phyloP scores from a whole-genome alignment of 2,113 vertebrate species.

The Tor tambroides region DNA sequence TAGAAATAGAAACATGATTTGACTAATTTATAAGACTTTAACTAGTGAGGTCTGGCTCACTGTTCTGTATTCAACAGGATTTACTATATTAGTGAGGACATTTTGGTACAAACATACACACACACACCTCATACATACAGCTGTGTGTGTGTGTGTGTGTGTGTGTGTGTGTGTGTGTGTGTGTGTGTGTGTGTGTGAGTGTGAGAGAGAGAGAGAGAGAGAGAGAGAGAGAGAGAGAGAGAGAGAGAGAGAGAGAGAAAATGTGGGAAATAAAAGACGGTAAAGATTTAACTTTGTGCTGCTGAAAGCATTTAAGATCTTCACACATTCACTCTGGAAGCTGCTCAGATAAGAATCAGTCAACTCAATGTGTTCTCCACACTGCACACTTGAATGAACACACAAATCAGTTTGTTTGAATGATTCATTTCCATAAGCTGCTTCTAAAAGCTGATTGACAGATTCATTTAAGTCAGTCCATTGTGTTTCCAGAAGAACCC shows the following conservation, averaged over 20 bases:
- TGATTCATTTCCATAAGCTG: neutral
- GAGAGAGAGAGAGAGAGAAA: too few species aligned
- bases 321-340: neutral
- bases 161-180: too few species aligned
- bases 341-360: neutral
- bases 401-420: neutral
- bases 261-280: too few species aligned
- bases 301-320: neutral
- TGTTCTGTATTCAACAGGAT: neutral
- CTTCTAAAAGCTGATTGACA: neutral
- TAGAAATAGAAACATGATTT: neutral
- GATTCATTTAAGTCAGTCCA: neutral
- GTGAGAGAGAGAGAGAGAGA: too few species aligned
- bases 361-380: neutral
- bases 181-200: too few species aligned
- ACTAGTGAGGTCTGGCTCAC: neutral
- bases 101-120: neutral
- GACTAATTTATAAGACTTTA: neutral
- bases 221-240: too few species aligned
- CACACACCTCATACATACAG: too few species aligned
- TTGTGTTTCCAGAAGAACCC: neutral
- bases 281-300: too few species aligned
- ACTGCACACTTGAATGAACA: neutral
- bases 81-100: neutral
- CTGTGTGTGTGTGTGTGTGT: too few species aligned